Evolutionary conservation across 2,113 vertebrate species (phyloP).

Genomic region (Hiodon tergisus): DNA sequence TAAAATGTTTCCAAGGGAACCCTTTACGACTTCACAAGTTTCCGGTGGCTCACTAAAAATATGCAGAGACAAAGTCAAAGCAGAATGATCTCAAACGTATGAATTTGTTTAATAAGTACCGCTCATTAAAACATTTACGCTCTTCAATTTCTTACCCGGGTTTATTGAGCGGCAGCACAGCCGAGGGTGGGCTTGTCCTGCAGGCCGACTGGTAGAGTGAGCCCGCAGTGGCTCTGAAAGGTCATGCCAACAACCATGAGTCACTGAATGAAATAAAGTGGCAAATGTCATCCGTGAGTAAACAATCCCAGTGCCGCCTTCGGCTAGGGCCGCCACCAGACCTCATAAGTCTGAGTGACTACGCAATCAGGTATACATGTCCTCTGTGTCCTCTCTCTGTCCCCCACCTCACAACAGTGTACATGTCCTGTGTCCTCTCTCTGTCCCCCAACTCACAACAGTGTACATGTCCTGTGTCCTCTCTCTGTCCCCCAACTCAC

Average conservation of each 20-base stretch:
- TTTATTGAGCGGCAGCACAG: slow-evolving; percentile 58
- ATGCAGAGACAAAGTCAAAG: no score
- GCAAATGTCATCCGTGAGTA: slow-evolving; percentile 61
- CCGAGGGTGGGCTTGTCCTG: slow-evolving; percentile 31
- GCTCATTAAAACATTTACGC: slow-evolving; percentile 43
- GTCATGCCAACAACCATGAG: slow-evolving; percentile 58
- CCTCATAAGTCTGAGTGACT: slow-evolving; percentile 38
- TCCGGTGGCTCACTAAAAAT: no score
- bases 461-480: no score
- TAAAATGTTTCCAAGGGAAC: no score
- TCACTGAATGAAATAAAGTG: slow-evolving; percentile 63
- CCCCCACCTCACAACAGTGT: not conserved
- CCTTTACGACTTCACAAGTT: no score
- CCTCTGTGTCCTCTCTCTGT: slow-evolving; percentile 48
- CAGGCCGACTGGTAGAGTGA: slow-evolving; percentile 39
- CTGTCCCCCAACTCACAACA: no score
- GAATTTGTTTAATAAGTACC: slow-evolving; percentile 44
- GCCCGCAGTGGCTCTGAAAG: slow-evolving; percentile 49
- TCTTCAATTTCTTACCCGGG: slow-evolving; percentile 50
- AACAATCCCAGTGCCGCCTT: slow-evolving; percentile 48
- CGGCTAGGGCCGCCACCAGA: not conserved
- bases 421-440: no score
- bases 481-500: no score
- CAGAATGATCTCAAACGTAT: slow-evolving; percentile 23
- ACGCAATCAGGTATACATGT: slow-evolving; percentile 20